These are phyloP conservation scores for Cottoperca gobio DNA, from an alignment of 2,797 vertebrate species.

Conservation along the genomic window DNA sequence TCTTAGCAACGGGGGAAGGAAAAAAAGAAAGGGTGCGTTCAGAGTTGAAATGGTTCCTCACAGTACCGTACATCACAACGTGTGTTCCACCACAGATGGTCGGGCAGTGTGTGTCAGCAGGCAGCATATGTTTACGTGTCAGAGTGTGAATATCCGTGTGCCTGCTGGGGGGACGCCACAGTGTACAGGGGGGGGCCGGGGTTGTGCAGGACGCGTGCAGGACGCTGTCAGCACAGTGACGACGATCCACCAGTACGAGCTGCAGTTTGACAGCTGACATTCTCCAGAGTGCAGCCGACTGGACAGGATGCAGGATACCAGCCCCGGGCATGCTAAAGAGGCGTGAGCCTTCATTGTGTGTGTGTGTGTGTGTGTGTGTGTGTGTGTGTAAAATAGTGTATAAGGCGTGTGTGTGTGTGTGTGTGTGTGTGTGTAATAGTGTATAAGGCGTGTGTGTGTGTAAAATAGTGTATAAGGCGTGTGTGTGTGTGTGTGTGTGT, in stretches of 20 bases:
- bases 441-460: background rate
- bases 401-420: too few relatives aligned
- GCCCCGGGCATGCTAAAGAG: constrained; percentile 48
- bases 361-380: too few relatives aligned
- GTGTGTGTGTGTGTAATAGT: too few relatives aligned
- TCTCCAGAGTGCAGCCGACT: constrained; percentile 41
- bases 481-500: too few relatives aligned
- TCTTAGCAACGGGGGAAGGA: constrained; percentile 33
- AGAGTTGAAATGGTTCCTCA: constrained; percentile 46
- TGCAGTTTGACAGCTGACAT: constrained; percentile 52
- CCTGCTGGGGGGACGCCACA: background rate
- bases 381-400: too few relatives aligned
- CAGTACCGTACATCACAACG: constrained; percentile 54
- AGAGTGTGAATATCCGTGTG: constrained; percentile 25
- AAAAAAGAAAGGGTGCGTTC: constrained; percentile 11
- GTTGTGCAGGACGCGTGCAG: constrained; percentile 20
- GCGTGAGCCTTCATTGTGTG: constrained; percentile 44
- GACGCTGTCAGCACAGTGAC: constrained; percentile 35
- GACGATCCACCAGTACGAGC: constrained; percentile 16
- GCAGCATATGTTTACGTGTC: constrained; percentile 32
- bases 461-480: too few relatives aligned
- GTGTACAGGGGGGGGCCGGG: background rate
- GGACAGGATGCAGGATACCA: constrained; percentile 45
- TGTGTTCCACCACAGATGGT: constrained; percentile 23
- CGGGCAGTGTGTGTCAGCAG: constrained; percentile 7